A percentile compares a stretch with the other conserved stretches of the same genome.
These are phyloP conservation scores for Cirrhinus mrigala DNA, from an alignment of 2,797 vertebrate genomes.

Conservation along the genomic window DNA sequence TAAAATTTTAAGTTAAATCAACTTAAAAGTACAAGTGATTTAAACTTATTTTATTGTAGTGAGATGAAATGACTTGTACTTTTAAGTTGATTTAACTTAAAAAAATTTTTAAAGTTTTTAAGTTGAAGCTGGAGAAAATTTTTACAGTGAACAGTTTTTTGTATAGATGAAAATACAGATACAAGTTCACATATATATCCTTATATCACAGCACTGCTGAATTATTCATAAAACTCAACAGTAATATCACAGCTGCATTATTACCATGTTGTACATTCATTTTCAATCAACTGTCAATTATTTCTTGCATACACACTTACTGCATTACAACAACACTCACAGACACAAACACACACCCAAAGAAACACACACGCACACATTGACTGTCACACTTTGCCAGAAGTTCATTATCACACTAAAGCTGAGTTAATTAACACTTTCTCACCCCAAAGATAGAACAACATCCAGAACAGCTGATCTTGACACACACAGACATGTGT, in stretches of 20 bases:
- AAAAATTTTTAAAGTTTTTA: too few species aligned
- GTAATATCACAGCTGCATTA: neutral
- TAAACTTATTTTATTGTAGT: too few species aligned
- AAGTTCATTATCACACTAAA: constrained; percentile 54
- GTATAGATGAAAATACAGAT: neutral
- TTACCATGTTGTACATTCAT: neutral
- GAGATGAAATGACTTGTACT: too few species aligned
- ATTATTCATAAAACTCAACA: neutral
- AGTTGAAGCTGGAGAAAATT: too few species aligned
- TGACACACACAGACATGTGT: constrained; percentile 38
- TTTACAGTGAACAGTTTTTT: too few species aligned
- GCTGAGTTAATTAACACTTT: constrained; percentile 55
- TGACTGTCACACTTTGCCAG: constrained; percentile 28
- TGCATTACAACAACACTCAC: neutral
- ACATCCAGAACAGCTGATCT: constrained; percentile 31
- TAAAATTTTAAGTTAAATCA: too few species aligned
- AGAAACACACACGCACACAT: constrained; percentile 24
- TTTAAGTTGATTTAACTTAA: too few species aligned
- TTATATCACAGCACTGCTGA: neutral
- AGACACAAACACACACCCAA: neutral
- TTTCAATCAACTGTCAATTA: neutral
- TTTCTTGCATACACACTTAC: neutral
- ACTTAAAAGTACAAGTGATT: too few species aligned
- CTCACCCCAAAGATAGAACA: constrained; percentile 44
- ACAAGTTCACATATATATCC: neutral